Base-by-base conservation (phyloP, 2,888 invertebrate genomes). In the Trissolcus brochymenae region DNA sequence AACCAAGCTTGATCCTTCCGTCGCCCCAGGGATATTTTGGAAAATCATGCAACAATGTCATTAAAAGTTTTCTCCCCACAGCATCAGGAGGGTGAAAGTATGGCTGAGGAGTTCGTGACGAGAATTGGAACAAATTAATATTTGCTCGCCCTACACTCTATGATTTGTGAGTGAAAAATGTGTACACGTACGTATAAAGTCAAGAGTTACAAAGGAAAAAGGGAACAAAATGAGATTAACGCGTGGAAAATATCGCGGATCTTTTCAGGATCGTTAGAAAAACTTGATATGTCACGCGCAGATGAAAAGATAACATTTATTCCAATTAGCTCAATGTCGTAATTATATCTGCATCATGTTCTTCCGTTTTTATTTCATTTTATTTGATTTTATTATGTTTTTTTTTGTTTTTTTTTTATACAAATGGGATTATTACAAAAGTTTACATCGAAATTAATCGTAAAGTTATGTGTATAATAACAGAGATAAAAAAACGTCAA, bases 21-120 rank as follows among this genome's bases (percentile, higher is more conserved):
- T 60, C 40, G 51, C n/a, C 46, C 57, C 49, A 14, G 53, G 16
- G 53, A 65, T 54, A 59, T 66, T 73, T 75, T 75, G 35, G 25
- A 59, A 68, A 75, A 59, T 68, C 70, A 75, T 70, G 68, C 75
- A 65, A 75, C 64, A 68, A 46, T 64, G 54, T 56, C 59, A 67
- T 75, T 64, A 62, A 29, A 55, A 61, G 46, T 29, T 16, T 59
- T 60, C 61, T 75, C 64, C 75, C 65, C 65, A 64, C 54, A 50
- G 49, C 50, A 66, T 61, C 56, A 55, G 53, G 41, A 13, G 56
- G 51, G 29, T 43, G 53, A n/a, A 70, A 17, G 43, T 25, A 14
- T 13, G n/a, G 21, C 55, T 55, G 46, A 53, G 51, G 35, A 46
- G 9, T 67, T 61, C 73, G 65, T 73, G 70, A 65, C 46, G 16